Conservation (phyloP, 2,113 vertebrate species). For the Carassius carassius region DNA sequence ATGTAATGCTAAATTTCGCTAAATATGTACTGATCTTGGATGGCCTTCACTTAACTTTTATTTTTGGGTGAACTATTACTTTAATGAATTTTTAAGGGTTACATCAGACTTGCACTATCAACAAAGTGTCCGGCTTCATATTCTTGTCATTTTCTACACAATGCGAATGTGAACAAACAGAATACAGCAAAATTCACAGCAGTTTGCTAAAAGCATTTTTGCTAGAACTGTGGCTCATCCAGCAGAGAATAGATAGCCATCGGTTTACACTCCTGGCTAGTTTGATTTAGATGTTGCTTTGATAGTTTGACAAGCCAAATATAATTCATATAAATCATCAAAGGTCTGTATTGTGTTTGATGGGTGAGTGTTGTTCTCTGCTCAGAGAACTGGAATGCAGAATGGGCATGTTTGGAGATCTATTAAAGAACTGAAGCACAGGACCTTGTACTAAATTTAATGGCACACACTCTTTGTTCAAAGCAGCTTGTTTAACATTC, state of each 20-base stretch:
- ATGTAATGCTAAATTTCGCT: no score
- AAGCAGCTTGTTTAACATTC: conserved; percentile 28
- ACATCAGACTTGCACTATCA: background rate
- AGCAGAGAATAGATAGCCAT: no score
- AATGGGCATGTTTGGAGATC: conserved; percentile 28
- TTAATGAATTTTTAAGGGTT: background rate
- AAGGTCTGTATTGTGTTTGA: conserved; percentile 22
- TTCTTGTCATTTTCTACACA: background rate
- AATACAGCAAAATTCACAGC: background rate
- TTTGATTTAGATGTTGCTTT: conserved; percentile 1
- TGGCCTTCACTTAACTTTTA: no score
- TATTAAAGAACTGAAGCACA: background rate
- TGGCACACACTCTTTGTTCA: background rate
- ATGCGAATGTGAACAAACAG: no score
- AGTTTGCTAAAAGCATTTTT: background rate
- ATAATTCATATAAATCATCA: conserved; percentile 1
- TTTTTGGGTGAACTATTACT: background rate
- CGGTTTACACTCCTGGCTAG: background rate
- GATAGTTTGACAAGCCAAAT: background rate
- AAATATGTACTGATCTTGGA: no score
- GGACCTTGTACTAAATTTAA: background rate
- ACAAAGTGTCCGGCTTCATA: background rate
- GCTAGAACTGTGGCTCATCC: no score
- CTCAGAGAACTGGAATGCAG: background rate
- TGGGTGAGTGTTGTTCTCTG: background rate